These are phyloP conservation scores for Labrus mixtus DNA, from an alignment of 2,113 vertebrate species.

Conservation along the genomic window DNA sequence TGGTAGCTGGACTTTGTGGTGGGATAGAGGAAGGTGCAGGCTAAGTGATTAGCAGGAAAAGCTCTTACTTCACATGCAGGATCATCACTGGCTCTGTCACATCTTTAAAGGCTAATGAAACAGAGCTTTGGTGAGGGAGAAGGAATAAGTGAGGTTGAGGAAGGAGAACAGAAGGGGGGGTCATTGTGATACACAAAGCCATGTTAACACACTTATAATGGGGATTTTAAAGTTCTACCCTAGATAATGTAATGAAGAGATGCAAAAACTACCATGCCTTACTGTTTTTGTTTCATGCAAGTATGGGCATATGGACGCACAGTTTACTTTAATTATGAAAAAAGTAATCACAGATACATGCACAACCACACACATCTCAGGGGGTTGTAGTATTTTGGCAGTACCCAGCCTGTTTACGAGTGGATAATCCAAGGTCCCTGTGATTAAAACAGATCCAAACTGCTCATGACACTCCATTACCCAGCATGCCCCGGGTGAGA, in stretches of 20 bases:
- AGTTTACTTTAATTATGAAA: slow-evolving; percentile 43
- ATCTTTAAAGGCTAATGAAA: slow-evolving; percentile 67
- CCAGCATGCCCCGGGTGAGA: slow-evolving; percentile 79
- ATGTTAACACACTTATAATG: slow-evolving; percentile 31
- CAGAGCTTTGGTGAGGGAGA: slow-evolving; percentile 24
- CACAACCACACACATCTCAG: slow-evolving; percentile 28
- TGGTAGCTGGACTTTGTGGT: slow-evolving; percentile 25
- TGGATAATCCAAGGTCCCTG: slow-evolving; percentile 80
- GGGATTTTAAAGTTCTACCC: slow-evolving; percentile 10
- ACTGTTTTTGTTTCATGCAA: slow-evolving; percentile 31
- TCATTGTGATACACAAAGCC: slow-evolving; percentile 15
- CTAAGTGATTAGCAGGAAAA: slow-evolving; percentile 68
- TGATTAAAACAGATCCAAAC: slow-evolving; percentile 84
- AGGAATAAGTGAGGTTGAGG: slow-evolving; percentile 12
- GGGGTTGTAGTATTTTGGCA: slow-evolving; percentile 49
- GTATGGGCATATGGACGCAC: slow-evolving; percentile 15
- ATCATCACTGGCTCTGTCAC: slow-evolving; percentile 48
- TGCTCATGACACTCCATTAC: slow-evolving; percentile 85
- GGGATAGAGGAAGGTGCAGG: slow-evolving; percentile 40
- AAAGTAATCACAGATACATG: slow-evolving; percentile 58
- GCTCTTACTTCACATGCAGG: slow-evolving; percentile 62
- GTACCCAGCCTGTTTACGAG: slow-evolving; percentile 72
- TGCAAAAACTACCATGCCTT: background rate
- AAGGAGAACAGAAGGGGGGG: background rate
- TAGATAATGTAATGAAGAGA: slow-evolving; percentile 6